Conservation (phyloP, 2,797 vertebrate species). For the Myripristis murdjan region DNA sequence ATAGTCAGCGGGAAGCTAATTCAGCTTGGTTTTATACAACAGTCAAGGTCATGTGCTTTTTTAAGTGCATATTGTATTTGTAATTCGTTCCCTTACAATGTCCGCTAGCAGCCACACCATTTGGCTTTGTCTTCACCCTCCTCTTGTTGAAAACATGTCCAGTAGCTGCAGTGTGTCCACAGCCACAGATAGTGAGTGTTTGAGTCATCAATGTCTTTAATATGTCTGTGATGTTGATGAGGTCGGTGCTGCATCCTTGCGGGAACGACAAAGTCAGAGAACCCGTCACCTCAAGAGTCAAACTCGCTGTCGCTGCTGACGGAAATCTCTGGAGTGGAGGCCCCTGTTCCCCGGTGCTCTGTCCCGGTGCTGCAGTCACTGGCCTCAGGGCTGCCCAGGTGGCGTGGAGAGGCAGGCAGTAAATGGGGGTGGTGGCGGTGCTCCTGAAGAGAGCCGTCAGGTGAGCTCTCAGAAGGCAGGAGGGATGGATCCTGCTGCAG, state of each 20-base stretch:
- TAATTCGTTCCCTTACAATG: conserved; percentile 35
- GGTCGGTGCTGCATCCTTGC: neutral
- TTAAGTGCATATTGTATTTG: conserved; percentile 79
- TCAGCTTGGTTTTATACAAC: conserved; percentile 15
- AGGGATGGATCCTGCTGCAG: conserved; percentile 82
- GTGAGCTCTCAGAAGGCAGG: conserved; percentile 75
- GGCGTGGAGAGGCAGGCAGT: conserved; percentile 68
- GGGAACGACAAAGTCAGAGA: neutral
- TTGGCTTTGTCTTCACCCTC: conserved; percentile 9
- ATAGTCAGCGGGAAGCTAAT: conserved; percentile 26
- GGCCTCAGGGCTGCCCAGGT: conserved; percentile 80
- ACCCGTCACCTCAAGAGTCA: conserved; percentile 75
- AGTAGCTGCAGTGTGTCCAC: conserved; percentile 34
- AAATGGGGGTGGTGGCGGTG: conserved; percentile 71
- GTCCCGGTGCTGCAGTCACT: conserved; percentile 84
- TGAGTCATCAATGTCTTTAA: conserved; percentile 24
- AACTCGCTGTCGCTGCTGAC: conserved; percentile 89
- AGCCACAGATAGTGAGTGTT: conserved; percentile 6
- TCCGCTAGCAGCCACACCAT: conserved; percentile 38
- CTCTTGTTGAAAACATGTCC: conserved; percentile 28
- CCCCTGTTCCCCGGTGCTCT: conserved; percentile 70
- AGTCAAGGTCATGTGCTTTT: conserved; percentile 53
- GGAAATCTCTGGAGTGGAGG: conserved; percentile 85
- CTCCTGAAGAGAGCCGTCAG: conserved; percentile 74
- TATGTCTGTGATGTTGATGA: conserved; percentile 5